Conservation (phyloP, 2,797 vertebrate species). For the Heliangelus exortis region DNA sequence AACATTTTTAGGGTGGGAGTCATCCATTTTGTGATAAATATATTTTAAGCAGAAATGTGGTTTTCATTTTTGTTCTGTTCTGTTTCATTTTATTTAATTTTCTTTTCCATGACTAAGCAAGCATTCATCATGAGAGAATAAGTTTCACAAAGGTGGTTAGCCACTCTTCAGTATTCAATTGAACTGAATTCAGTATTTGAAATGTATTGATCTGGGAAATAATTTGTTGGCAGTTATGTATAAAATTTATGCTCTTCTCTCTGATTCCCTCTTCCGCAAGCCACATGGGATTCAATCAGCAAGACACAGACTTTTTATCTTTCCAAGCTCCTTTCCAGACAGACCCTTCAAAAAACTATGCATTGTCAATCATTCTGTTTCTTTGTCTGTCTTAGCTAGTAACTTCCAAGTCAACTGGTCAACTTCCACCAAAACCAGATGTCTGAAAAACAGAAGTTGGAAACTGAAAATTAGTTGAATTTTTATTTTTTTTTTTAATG, state of each 20-base stretch:
- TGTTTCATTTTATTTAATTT: not conserved
- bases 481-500: fast-evolving
- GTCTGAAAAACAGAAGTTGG: not conserved
- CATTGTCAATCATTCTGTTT: not conserved
- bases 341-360: not conserved
- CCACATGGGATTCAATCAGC: not conserved
- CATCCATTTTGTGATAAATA: not conserved
- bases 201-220: not conserved
- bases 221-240: not conserved
- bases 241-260: not conserved
- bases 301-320: not conserved
- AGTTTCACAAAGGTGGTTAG: not conserved
- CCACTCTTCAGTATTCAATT: not conserved
- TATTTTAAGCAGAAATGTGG: not conserved
- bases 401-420: not conserved
- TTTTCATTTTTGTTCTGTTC: not conserved
- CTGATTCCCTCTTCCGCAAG: not conserved
- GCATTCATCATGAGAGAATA: not conserved
- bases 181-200: not conserved
- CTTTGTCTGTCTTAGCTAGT: not conserved
- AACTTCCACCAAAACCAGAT: not conserved
- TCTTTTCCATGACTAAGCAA: not conserved
- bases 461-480: not conserved
- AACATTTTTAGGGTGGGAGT: not conserved
- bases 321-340: not conserved